These are phyloP conservation scores for Lasioglossum malachurum DNA, from an alignment of 2,888 invertebrate species.

Conservation along the genomic window DNA sequence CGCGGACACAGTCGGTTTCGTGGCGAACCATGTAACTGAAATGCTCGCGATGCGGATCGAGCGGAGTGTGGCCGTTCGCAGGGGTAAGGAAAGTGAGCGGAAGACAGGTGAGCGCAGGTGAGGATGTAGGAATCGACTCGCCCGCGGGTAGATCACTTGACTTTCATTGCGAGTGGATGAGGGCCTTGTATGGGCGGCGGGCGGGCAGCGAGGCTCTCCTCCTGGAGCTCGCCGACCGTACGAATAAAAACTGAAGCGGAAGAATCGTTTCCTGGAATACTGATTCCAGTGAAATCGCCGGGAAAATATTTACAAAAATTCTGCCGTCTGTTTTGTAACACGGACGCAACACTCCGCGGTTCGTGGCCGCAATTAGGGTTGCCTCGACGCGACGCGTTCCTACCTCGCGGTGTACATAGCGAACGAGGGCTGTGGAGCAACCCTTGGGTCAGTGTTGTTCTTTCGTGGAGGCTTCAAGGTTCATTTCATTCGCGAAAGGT, in stretches of 20 bases:
- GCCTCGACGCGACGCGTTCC: neutral
- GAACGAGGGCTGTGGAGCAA: neutral
- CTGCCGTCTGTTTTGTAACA: neutral
- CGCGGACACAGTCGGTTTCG: neutral
- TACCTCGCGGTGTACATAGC: neutral
- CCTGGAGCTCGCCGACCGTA: conserved; percentile 16
- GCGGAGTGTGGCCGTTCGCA: conserved; percentile 43
- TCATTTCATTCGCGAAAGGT: neutral
- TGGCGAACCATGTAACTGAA: neutral
- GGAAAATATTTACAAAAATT: neutral
- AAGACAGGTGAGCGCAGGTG: conserved; percentile 74
- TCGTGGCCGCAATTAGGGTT: neutral
- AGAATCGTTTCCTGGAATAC: conserved; percentile 15
- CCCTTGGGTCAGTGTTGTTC: neutral
- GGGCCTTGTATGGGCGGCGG: conserved; percentile 45
- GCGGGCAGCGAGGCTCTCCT: conserved; percentile 18
- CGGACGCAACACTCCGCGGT: neutral
- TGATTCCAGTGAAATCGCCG: conserved; percentile 8
- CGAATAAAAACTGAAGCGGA: conserved; percentile 11
- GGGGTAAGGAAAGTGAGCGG: conserved; percentile 68
- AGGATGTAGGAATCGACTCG: conserved; percentile 63
- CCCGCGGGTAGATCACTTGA: conserved; percentile 60
- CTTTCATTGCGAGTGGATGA: conserved; percentile 42
- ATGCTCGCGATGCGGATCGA: conserved; percentile 40
- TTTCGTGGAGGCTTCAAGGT: neutral